Evolutionary conservation across 1,140 invertebrate species (phyloP).

Genomic region (Phocides pigmalion): DNA sequence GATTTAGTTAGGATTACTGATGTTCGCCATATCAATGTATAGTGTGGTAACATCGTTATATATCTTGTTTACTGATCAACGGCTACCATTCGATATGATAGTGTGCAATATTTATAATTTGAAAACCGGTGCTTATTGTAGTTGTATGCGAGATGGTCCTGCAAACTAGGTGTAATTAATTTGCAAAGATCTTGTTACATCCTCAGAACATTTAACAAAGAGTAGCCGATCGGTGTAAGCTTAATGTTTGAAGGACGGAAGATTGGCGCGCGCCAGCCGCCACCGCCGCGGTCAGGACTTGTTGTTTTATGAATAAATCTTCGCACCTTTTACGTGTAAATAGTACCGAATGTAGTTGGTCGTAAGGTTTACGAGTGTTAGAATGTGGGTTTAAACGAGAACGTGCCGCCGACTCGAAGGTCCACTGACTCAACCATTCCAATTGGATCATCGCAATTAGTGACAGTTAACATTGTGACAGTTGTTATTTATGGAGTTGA

Average conservation of each 20-base stretch:
- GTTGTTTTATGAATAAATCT: conserved; percentile 34
- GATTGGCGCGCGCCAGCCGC: conserved; percentile 34
- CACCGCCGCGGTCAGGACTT: conserved; percentile 11
- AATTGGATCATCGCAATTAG: conserved; percentile 53
- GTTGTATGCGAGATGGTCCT: conserved; percentile 27
- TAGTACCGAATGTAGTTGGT: conserved; percentile 54
- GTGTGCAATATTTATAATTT: conserved; percentile 54
- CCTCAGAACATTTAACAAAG: conserved; percentile 63
- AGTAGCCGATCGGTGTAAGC: conserved; percentile 39
- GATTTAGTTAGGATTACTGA: conserved; percentile 44
- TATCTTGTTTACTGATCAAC: conserved; percentile 17
- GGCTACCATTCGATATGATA: conserved; percentile 37
- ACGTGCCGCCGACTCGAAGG: conserved; percentile 44
- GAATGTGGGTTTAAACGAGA: conserved; percentile 53
- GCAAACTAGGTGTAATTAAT: conserved; percentile 34
- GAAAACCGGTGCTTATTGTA: conserved; percentile 57
- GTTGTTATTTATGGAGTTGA: conserved; percentile 35
- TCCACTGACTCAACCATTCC: conserved; percentile 62
- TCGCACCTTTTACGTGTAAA: conserved; percentile 54
- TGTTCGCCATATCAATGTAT: conserved; percentile 33
- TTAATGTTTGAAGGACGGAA: conserved; percentile 41
- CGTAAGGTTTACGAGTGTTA: conserved; percentile 53
- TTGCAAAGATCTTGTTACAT: conserved; percentile 45
- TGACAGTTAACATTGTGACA: conserved; percentile 33
- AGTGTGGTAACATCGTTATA: conserved; percentile 19